Conservation (phyloP, 2,113 vertebrate species). For the Pseudonaja textilis region DNA sequence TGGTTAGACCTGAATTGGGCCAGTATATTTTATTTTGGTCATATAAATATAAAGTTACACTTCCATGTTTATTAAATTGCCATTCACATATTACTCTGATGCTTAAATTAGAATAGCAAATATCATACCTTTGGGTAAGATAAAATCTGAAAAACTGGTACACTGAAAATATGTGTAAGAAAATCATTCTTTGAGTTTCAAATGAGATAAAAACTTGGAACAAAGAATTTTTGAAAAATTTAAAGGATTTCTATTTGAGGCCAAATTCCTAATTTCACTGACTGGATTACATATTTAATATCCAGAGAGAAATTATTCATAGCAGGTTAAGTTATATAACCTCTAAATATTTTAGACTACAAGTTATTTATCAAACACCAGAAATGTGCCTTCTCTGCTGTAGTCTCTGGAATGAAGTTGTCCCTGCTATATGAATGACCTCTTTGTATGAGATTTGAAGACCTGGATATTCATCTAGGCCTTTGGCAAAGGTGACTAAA, state of each 20-base stretch:
- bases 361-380: neutral
- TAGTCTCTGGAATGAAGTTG: neutral
- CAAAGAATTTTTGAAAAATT: neutral
- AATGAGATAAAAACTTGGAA: neutral
- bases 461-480: neutral
- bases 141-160: neutral
- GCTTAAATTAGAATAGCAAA: neutral
- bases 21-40: neutral
- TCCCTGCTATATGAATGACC: neutral
- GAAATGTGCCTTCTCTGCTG: neutral
- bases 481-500: neutral
- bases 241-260: neutral
- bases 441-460: neutral
- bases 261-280: neutral
- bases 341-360: neutral
- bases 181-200: neutral
- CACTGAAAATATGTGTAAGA: neutral
- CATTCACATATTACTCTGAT: neutral
- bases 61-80: neutral
- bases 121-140: neutral
- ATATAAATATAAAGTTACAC: neutral
- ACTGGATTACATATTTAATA: neutral
- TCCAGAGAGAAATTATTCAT: neutral
- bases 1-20: too few species aligned
- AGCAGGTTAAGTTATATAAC: neutral